phyloP scores from a whole-genome alignment of 2,113 vertebrate species.

The Toxostoma redivivum region DNA sequence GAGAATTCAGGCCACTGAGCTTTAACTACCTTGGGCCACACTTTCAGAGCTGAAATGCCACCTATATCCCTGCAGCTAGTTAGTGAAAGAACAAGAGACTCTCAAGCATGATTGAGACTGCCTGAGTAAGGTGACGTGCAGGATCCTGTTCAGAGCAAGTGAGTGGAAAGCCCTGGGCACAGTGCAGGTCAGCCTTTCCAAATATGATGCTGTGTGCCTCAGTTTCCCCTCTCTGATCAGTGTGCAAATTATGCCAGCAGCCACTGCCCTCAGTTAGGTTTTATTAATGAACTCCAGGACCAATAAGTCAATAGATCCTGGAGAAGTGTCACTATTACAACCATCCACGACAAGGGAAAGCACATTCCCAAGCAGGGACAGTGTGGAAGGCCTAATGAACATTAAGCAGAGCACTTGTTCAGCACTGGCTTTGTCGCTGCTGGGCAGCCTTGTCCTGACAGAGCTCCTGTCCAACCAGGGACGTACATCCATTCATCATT shows the following conservation, averaged over 20 bases:
- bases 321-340: background rate
- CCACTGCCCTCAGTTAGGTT: background rate
- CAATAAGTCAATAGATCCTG: background rate
- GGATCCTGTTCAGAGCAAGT: background rate
- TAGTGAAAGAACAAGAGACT: background rate
- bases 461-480: constrained; percentile 39
- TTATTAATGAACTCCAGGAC: background rate
- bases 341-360: background rate
- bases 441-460: constrained; percentile 48
- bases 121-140: background rate
- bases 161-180: background rate
- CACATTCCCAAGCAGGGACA: constrained; percentile 15
- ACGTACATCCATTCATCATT: constrained; percentile 54
- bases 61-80: background rate
- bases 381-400: constrained; percentile 33
- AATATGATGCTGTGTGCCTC: background rate
- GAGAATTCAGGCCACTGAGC: background rate
- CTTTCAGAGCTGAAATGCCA: background rate
- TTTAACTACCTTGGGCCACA: background rate
- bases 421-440: constrained; percentile 17
- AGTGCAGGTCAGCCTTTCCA: background rate
- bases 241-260: background rate
- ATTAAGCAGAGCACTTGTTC: constrained; percentile 20
- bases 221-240: background rate
- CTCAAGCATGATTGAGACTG: background rate